Percentiles rank a stretch among this genome's conserved stretches.
Evolutionary conservation across 2,113 vertebrate genomes (phyloP).

Genomic region (Pomatostomus ruficeps): DNA sequence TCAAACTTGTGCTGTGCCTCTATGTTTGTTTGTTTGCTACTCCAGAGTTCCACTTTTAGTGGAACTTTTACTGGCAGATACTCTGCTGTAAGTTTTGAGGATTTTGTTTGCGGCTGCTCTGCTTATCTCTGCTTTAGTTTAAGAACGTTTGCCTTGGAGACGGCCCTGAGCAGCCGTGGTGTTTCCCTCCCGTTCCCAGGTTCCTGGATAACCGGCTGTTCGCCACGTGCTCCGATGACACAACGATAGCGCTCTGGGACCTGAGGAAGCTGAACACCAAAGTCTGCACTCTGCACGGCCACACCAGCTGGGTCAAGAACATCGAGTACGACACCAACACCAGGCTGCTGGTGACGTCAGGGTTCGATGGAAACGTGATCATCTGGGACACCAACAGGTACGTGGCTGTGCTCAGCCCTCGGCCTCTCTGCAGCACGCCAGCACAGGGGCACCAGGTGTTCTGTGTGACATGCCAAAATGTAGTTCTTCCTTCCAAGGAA

Average conservation of each 20-base stretch:
- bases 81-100: not conserved
- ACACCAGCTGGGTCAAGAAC: slow-evolving; percentile 99
- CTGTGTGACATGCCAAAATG: rapidly evolving
- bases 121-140: not conserved
- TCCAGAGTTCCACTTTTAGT: rapidly evolving
- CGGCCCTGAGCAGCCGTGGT: not conserved
- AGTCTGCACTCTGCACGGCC: slow-evolving; percentile 94
- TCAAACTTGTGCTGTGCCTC: not conserved
- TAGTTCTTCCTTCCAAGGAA: not conserved
- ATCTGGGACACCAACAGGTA: slow-evolving; percentile 99
- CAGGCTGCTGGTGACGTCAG: slow-evolving; percentile 93
- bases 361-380: slow-evolving; percentile 98
- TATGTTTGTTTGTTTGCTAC: not conserved
- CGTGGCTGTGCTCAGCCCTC: rapidly evolving
- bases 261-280: slow-evolving; percentile 91
- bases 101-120: not conserved
- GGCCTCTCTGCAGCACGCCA: rapidly evolving
- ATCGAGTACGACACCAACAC: slow-evolving; percentile 98
- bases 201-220: slow-evolving; percentile 98
- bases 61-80: rapidly evolving
- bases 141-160: not conserved
- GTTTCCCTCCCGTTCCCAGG: slow-evolving; percentile 58
- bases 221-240: slow-evolving; percentile 97
- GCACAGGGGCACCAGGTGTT: not conserved
- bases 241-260: slow-evolving; percentile 97